Base-by-base conservation (phyloP, 2,113 vertebrate species). In the Pholis gunnellus region DNA sequence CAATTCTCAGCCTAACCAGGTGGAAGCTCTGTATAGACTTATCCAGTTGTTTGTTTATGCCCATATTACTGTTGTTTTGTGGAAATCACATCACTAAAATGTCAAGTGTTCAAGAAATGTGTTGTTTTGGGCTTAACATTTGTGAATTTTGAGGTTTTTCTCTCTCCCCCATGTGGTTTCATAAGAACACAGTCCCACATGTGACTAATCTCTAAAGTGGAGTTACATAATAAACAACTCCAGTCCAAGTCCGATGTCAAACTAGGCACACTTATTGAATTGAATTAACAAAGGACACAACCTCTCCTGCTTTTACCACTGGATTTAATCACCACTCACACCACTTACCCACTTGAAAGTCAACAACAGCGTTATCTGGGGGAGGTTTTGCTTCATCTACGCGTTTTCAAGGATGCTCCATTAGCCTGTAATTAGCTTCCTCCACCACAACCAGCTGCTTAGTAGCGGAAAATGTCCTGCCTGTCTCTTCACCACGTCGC, bases 371-470 rank as follows among this genome's bases (percentile, higher is more conserved):
- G 66, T 2, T 29, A 70, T 78, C 46, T 57, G 10, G 9, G 15
- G 20, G 60, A 63, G 20, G n/a, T 56, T 68, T 73, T 5, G 38
- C 20, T 59, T 76, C 65, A 36, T 22, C 42, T 73, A 7, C 20
- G 8, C 52, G 36, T 75, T 87, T 90, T 78, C 18, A 46, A 66
- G 59, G 27, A 76, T 72, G 66, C 52, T 57, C 72, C 72, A 86
- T 90, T 84, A 90, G 42, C 52, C 38, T 36, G 57, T 69, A 86
- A 88, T 81, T 63, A 25, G 20, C 81, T 52, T 68, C 48, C 73
- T 75, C 48, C 72, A 31, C 83, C 72, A 72, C 68, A 65, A 44
- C 15, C 31, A 52, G 56, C 63, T 63, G 34, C 72, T 80, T 18
- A 73, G 76, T 1, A 27, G 56, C 61, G 71, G 66, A 68, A 76